Evolutionary conservation across 2,888 invertebrate genomes (phyloP).

Genomic region (Acheta domesticus): DNA sequence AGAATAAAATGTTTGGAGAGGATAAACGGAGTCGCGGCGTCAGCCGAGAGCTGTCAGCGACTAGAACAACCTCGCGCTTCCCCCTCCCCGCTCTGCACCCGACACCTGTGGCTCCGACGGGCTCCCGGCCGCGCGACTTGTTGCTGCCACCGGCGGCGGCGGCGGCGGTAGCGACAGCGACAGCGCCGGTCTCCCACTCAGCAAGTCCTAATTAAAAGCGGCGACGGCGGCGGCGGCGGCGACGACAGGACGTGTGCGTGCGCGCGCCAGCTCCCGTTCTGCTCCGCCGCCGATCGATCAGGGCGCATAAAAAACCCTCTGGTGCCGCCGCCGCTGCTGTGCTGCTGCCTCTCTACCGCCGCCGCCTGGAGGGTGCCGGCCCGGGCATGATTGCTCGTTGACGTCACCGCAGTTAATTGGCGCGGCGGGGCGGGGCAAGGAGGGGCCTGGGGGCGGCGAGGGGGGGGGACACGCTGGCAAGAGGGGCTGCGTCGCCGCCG

Average conservation of each 20-base stretch:
- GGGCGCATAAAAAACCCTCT: neutral
- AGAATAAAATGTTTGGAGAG: too few species aligned
- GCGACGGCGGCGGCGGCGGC: neutral
- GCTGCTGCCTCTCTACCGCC: too few species aligned
- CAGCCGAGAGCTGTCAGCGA: neutral
- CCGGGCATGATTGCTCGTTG: constrained; percentile 1
- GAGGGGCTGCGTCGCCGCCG: too few species aligned
- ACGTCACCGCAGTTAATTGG: neutral
- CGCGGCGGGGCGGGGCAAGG: neutral
- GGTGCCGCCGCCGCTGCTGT: too few species aligned
- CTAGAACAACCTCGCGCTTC: neutral
- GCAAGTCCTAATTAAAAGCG: neutral
- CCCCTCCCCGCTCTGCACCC: neutral
- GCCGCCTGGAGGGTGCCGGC: neutral
- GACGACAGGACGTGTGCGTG: neutral
- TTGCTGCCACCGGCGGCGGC: neutral
- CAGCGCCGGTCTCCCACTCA: neutral
- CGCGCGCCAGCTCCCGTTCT: neutral
- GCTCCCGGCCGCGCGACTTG: neutral
- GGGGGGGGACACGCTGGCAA: too few species aligned
- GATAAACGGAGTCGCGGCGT: too few species aligned
- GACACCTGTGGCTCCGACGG: neutral
- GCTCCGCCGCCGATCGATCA: neutral
- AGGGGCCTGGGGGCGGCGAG: too few species aligned
- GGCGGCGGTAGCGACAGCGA: neutral